These are phyloP conservation scores for Anabacerthia variegaticeps DNA, from an alignment of 2,797 vertebrate genomes.

Conservation along the genomic window DNA sequence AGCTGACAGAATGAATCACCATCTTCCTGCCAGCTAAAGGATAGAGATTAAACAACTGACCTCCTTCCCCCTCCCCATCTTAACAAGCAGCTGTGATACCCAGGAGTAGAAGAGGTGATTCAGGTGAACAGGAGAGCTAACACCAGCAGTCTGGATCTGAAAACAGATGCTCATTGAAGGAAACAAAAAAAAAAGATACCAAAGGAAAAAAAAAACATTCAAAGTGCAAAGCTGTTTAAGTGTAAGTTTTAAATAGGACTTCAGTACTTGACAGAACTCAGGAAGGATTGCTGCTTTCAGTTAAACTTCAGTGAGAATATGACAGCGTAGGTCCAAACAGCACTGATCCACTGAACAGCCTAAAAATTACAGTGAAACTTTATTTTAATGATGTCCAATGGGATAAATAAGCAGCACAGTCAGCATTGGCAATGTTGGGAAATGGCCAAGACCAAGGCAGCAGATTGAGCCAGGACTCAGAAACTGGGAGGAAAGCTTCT, in stretches of 20 bases:
- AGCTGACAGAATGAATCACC: not conserved
- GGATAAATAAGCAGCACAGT: constrained; percentile 23
- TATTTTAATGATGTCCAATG: constrained; percentile 24
- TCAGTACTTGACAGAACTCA: not conserved
- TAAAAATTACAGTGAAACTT: not conserved
- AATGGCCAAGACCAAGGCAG: not conserved
- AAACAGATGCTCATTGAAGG: not conserved
- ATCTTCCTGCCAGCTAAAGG: not conserved
- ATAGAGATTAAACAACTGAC: not conserved
- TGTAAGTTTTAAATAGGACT: not conserved
- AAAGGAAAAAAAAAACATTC: not conserved
- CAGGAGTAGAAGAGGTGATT: not conserved
- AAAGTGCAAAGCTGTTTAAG: not conserved
- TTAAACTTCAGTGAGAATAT: not conserved
- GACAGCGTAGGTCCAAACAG: not conserved
- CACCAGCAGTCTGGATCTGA: not conserved
- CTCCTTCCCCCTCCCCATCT: not conserved
- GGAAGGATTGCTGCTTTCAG: not conserved
- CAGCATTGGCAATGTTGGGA: not conserved
- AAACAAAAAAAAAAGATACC: not conserved
- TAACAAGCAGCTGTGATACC: not conserved
- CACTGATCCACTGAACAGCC: not conserved
- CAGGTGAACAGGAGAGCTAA: not conserved
- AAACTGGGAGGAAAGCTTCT: not conserved
- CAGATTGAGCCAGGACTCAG: not conserved